Evolutionary conservation across 2,113 vertebrate species (phyloP), one percentile per base, ranked within the genome.

Genomic region (Hippocampus guttulatus): DNA sequence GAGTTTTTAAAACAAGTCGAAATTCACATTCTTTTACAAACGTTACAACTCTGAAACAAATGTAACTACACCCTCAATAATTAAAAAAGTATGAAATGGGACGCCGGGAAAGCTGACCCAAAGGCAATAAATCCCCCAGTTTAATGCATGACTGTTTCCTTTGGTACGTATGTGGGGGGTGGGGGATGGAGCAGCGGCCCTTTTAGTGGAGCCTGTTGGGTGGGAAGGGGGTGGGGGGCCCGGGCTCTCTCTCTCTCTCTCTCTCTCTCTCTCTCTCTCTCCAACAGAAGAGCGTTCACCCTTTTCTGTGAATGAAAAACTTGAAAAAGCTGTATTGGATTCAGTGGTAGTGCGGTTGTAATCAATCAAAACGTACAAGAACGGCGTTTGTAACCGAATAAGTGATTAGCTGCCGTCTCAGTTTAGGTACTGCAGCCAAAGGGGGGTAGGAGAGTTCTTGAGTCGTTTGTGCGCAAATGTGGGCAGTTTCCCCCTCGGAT

Each of bases 61-160:
- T 81, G 77, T 80, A 47, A 38, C 75, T n/a, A 15, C 9, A 1
- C 11, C 40, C 1, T 55, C 16, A 61, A 18, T 2, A 38, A 60
- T 30, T 30, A 47, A 47, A 67, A 84, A 79, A 76, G 82, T 79
- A 82, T 87, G 90, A 91, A 91, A 91, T 86, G 84, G 86, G 89
- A 93, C 89, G 93, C 85, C 89, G 79, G 78, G 92, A 90, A 90
- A 92, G 89, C 92, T 88, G 92, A 90, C 90, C 93, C 91, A 91
- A 91, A 92, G 93, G 94, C 93, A 93, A 94, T 95, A 95, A 95
- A 95, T 94, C 92, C 93, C 92, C 88, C 92, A 91, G 92, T 94
- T 94, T 94, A 94, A 95, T 94, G 93, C 93, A 94, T 94, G 94
- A 93, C 94, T 95, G 93, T 94, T 94, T 95, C 88, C 92, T 94